Evolutionary conservation across 2,797 vertebrate species (phyloP).

Genomic region (Platalea minor): DNA sequence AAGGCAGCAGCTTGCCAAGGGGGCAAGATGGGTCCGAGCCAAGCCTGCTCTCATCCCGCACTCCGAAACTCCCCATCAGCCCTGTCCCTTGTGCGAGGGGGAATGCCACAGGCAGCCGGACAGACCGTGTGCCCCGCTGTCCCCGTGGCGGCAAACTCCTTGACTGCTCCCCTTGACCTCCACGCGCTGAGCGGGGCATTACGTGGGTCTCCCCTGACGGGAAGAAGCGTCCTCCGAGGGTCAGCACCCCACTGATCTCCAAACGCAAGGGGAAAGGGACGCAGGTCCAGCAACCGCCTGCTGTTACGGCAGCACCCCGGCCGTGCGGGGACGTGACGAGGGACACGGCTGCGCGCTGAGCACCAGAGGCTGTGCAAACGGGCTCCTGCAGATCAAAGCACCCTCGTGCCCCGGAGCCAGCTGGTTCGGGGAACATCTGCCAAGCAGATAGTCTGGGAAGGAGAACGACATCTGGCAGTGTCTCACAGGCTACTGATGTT

Average conservation of each 20-base stretch:
- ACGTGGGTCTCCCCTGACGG: not conserved
- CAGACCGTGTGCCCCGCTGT: accelerated
- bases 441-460: not conserved
- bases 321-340: accelerated
- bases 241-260: not conserved
- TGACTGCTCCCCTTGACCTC: not conserved
- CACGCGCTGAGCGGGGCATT: accelerated
- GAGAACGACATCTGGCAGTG: not conserved
- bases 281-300: not conserved
- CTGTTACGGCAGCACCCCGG: accelerated
- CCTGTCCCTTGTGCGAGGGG: accelerated
- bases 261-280: not conserved
- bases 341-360: accelerated
- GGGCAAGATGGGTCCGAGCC: not conserved
- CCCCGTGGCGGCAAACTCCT: accelerated
- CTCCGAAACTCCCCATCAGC: not conserved
- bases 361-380: not conserved
- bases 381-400: not conserved
- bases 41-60: not conserved
- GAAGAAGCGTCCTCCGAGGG: not conserved
- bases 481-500: not conserved
- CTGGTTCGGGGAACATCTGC: not conserved
- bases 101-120: not conserved
- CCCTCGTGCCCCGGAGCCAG: not conserved
- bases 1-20: not conserved